Conservation (phyloP, 2,797 vertebrate species). For the Anabacerthia variegaticeps region DNA sequence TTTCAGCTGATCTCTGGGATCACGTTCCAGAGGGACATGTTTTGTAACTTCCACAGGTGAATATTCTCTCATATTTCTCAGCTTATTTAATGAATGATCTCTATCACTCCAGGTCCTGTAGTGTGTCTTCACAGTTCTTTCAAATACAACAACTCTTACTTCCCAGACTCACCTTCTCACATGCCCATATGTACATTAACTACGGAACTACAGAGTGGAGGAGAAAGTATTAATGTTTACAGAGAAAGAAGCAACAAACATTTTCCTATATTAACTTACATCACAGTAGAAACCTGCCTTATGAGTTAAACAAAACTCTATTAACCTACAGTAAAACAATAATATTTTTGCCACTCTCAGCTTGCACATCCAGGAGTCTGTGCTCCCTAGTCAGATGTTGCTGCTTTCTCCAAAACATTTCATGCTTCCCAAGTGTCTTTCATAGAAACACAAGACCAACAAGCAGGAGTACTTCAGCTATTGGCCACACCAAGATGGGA, state of each 20-base stretch:
- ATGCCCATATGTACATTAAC: neutral
- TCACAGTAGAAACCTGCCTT: neutral
- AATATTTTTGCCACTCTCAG: neutral
- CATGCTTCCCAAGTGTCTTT: neutral
- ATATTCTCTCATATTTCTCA: neutral
- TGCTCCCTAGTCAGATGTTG: neutral
- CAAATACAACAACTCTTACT: neutral
- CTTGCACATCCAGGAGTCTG: neutral
- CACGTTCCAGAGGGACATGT: neutral
- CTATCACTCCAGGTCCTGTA: neutral
- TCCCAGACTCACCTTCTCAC: neutral
- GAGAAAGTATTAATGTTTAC: neutral
- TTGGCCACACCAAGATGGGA: neutral
- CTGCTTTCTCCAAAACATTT: neutral
- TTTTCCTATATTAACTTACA: neutral
- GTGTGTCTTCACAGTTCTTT: neutral
- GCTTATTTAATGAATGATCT: neutral
- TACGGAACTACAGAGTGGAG: neutral
- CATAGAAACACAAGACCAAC: neutral
- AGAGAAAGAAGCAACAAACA: neutral
- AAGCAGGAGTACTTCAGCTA: neutral
- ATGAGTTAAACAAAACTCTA: neutral
- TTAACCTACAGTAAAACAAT: neutral
- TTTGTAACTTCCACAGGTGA: neutral
- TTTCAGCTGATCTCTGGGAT: neutral